Evolutionary conservation across 2,797 vertebrate genomes (phyloP).

Genomic region (Capromys pilorides): DNA sequence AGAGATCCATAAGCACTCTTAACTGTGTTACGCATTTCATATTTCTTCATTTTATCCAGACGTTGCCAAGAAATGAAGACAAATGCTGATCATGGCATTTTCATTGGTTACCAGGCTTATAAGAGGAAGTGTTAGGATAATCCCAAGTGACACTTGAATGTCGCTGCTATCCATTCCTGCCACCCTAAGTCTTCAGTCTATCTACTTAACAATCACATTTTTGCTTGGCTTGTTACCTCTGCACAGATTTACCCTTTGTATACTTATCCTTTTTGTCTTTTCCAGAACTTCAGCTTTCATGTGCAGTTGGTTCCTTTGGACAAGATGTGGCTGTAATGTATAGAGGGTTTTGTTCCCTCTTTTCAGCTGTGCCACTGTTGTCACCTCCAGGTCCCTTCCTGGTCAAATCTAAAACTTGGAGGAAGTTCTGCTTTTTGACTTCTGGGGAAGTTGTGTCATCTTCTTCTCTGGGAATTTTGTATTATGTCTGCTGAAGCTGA

Average conservation of each 20-base stretch:
- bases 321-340: background rate
- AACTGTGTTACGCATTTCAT: background rate
- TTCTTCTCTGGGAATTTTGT: constrained; percentile 11
- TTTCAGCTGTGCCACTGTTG: background rate
- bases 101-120: background rate
- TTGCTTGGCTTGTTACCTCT: background rate
- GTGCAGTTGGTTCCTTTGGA: background rate
- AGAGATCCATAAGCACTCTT: background rate
- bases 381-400: background rate
- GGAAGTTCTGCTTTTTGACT: background rate
- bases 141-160: background rate
- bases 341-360: background rate
- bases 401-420: background rate
- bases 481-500: background rate
- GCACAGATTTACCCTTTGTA: background rate
- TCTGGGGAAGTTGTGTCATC: background rate
- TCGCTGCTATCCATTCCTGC: background rate
- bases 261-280: background rate
- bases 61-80: background rate
- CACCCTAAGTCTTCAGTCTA: background rate
- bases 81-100: constrained; percentile 15
- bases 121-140: background rate
- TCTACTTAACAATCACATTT: background rate
- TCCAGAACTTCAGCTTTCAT: background rate
- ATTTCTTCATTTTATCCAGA: background rate